Base-by-base conservation (phyloP, 2,113 vertebrate species). In the Typhlomys cinereus region DNA sequence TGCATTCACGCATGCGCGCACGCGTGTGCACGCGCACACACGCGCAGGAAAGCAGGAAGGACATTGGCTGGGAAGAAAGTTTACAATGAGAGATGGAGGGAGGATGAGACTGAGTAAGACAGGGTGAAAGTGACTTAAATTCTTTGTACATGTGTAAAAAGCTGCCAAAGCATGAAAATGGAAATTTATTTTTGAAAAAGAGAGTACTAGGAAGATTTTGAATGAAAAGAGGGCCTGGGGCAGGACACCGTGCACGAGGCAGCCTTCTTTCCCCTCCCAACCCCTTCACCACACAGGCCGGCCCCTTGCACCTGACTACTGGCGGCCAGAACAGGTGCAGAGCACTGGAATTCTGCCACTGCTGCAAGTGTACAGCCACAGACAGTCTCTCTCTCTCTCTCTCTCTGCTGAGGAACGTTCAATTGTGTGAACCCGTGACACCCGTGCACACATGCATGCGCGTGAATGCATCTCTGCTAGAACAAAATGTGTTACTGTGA, bases 141-240 rank as follows among this genome's bases (percentile, higher is more conserved):
- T n/a, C n/a, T n/a, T n/a, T n/a, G n/a, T n/a, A n/a, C n/a, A n/a
- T n/a, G n/a, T n/a, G n/a, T n/a, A n/a, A n/a, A n/a, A n/a, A n/a
- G n/a, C n/a, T n/a, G n/a, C n/a, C n/a, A n/a, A n/a, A n/a, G n/a
- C n/a, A n/a, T n/a, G n/a, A n/a, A n/a, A n/a, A n/a, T n/a, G n/a
- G n/a, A n/a, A n/a, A n/a, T n/a, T n/a, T n/a, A n/a, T n/a, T n/a
- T n/a, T n/a, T n/a, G n/a, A n/a, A n/a, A n/a, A n/a, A n/a, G n/a
- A n/a, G n/a, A n/a, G 89, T n/a, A 92, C 94, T 96, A 97, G 97
- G 97, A 97, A 97, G 97, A 97, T 98, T 97, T 97, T 95, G 82
- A 96, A 80, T 85, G 95, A 94, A 97, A 96, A 97, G 92, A 95
- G 96, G 91, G 81, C 85, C 87, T 89, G 62, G 48, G 84, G 95